Conservation (phyloP, 1,140 invertebrate species). For the Euura lappo region DNA sequence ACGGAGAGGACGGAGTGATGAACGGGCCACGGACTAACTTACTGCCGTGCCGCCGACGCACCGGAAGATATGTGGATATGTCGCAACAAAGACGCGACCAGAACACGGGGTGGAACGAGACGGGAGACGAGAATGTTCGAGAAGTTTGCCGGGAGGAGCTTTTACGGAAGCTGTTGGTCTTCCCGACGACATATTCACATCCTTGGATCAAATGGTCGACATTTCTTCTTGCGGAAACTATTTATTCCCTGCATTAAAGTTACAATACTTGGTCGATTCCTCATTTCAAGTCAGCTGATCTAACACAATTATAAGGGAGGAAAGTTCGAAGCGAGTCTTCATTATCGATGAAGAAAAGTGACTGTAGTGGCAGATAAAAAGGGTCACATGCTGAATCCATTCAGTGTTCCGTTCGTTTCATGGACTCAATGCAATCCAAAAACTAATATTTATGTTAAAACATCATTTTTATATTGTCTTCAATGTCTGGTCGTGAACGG, state of each 20-base stretch:
- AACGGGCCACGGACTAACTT: conserved; percentile 2
- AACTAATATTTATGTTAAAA: background rate
- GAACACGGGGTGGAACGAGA: background rate
- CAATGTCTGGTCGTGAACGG: background rate
- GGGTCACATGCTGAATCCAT: too few relatives aligned
- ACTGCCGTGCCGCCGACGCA: conserved; percentile 4
- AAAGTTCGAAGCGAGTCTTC: background rate
- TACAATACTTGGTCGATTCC: background rate
- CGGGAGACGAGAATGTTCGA: background rate
- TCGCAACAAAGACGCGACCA: conserved; percentile 6
- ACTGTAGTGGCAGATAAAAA: too few relatives aligned
- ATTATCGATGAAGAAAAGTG: too few relatives aligned
- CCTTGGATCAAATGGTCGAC: background rate
- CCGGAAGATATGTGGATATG: conserved; percentile 6
- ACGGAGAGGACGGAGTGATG: conserved; percentile 4
- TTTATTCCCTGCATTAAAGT: background rate
- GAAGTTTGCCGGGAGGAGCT: background rate
- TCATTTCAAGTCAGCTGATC: background rate
- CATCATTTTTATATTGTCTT: too few relatives aligned
- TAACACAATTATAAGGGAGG: background rate
- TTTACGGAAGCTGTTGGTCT: background rate
- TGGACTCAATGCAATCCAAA: too few relatives aligned
- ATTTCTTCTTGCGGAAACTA: background rate
- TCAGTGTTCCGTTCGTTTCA: too few relatives aligned
- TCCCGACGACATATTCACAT: background rate